These are phyloP conservation scores for Lordiphosa clarofinis DNA, from an alignment of 1,140 invertebrate genomes.

Conservation along the genomic window DNA sequence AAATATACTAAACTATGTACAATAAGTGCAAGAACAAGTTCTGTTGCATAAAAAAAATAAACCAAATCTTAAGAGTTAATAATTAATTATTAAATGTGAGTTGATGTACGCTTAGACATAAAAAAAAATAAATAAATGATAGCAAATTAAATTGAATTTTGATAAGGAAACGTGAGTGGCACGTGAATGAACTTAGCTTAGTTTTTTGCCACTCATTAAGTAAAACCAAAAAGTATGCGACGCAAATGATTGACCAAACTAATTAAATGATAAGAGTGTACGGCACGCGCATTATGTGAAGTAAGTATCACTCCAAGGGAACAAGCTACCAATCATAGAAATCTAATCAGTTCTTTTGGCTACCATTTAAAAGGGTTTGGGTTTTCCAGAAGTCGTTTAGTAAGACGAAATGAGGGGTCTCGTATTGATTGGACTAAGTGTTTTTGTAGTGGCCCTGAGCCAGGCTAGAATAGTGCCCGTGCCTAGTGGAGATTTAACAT, in stretches of 20 bases:
- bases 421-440: conserved; percentile 36
- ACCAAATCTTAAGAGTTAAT: conserved; percentile 16
- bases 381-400: conserved; percentile 19
- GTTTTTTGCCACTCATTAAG: no score
- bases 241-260: conserved; percentile 36
- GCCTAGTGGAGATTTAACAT: conserved; percentile 37
- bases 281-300: conserved; percentile 43
- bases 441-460: conserved; percentile 20
- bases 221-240: conserved; percentile 9
- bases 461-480: conserved; percentile 49
- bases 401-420: conserved; percentile 47
- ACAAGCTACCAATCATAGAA: conserved; percentile 33
- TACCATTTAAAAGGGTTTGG: conserved; percentile 50
- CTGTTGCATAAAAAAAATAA: conserved; percentile 58
- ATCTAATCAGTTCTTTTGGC: conserved; percentile 46
- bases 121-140: conserved; percentile 5
- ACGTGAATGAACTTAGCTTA: conserved; percentile 34
- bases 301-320: conserved; percentile 20
- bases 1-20: conserved; percentile 22
- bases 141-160: neutral
- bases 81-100: conserved; percentile 60
- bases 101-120: conserved; percentile 54
- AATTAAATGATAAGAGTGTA: conserved; percentile 59
- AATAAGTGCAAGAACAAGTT: conserved; percentile 39
- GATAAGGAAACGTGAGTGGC: conserved; percentile 52